Percentiles rank a stretch among this genome's conserved stretches.
Conservation (phyloP, 2,113 vertebrate genomes). For the Pseudopipra pipra region DNA sequence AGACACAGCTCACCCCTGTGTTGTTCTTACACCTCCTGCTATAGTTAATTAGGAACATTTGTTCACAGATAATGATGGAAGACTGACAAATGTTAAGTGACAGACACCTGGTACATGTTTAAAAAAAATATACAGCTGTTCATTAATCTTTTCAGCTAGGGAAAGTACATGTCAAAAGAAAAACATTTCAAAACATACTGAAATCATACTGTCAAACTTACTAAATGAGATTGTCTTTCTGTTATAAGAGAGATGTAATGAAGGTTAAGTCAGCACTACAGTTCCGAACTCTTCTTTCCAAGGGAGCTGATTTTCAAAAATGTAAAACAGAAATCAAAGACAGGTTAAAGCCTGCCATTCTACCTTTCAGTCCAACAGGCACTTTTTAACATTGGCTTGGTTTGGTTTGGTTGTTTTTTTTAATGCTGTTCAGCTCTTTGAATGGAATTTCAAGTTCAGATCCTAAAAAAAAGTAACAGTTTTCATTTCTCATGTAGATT, state of each 20-base stretch:
- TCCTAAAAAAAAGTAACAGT: not conserved
- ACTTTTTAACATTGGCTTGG: not conserved
- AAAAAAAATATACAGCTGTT: conserved; percentile 11
- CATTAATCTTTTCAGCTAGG: conserved; percentile 25
- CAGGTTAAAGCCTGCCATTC: not conserved
- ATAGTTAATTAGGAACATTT: conserved; percentile 49
- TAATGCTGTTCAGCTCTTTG: not conserved
- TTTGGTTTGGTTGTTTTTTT: not conserved
- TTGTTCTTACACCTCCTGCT: not conserved
- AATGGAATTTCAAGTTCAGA: not conserved
- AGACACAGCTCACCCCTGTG: not conserved
- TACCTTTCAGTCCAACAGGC: not conserved
- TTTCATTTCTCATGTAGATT: not conserved
- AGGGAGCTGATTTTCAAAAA: not conserved
- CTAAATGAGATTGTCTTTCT: conserved; percentile 1
- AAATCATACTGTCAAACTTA: not conserved
- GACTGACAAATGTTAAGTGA: conserved; percentile 53
- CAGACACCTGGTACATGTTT: conserved; percentile 14
- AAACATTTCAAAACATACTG: not conserved
- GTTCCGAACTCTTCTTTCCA: not conserved
- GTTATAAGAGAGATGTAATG: not conserved
- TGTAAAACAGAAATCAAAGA: not conserved
- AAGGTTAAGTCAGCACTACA: not conserved
- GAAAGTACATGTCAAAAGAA: not conserved
- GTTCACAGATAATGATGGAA: conserved; percentile 32